Evolutionary conservation across 2,888 invertebrate genomes (phyloP).

Genomic region (Meteorus colon): DNA sequence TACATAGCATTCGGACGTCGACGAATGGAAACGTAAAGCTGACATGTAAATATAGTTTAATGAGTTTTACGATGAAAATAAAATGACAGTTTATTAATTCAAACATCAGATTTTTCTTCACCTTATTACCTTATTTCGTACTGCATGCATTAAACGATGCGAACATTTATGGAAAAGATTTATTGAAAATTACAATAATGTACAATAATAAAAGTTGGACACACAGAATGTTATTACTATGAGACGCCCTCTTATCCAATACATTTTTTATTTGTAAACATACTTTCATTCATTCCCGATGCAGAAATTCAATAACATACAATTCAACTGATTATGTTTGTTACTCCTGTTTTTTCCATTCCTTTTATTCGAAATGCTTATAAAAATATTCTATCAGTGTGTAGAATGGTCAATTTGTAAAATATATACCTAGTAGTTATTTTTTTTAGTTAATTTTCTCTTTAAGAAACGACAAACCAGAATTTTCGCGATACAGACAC

Average conservation of each 20-base stretch:
- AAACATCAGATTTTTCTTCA: conserved; percentile 12
- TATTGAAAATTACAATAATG: conserved; percentile 65
- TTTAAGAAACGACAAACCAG: neutral
- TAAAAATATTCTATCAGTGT: conserved; percentile 66
- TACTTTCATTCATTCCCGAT: neutral
- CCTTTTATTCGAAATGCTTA: conserved; percentile 62
- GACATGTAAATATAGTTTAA: conserved; percentile 32
- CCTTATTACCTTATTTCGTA: neutral
- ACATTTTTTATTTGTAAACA: conserved; percentile 40
- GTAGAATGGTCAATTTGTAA: conserved; percentile 60
- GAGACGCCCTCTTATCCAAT: neutral
- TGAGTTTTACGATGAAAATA: conserved; percentile 16
- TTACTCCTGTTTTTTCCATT: conserved; percentile 39
- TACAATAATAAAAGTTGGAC: conserved; percentile 60
- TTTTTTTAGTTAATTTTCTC: neutral
- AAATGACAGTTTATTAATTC: neutral
- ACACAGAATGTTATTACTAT: conserved; percentile 52
- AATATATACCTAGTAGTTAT: conserved; percentile 49
- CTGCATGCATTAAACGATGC: neutral
- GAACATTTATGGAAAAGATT: conserved; percentile 51
- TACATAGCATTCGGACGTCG: neutral
- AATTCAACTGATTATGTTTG: conserved; percentile 20
- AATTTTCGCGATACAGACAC: neutral
- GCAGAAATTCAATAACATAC: conserved; percentile 10
- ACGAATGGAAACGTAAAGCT: conserved; percentile 14